phyloP scores from a whole-genome alignment of 1,140 invertebrate species.

The Drosophila tristis region DNA sequence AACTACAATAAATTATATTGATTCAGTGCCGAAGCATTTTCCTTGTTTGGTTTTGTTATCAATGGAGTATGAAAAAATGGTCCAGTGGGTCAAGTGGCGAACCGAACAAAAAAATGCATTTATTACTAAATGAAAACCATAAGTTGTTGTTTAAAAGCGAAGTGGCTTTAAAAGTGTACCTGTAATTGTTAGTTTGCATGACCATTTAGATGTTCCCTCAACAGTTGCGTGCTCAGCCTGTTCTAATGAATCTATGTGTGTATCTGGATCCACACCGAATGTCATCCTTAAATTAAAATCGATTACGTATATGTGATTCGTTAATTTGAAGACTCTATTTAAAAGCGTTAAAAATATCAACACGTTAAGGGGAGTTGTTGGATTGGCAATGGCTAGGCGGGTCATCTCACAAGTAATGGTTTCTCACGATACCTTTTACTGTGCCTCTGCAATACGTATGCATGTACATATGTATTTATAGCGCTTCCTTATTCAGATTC shows the following conservation, averaged over 20 bases:
- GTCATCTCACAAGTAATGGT: not conserved
- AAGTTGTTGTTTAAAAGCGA: slow-evolving; percentile 12
- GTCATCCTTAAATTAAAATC: slow-evolving; percentile 90
- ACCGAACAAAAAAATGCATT: not conserved
- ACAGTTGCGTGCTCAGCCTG: slow-evolving; percentile 98
- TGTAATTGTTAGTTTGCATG: slow-evolving; percentile 99
- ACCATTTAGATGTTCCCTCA: slow-evolving; percentile 99
- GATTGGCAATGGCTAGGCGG: slow-evolving; percentile 16
- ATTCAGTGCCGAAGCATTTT: too few species aligned
- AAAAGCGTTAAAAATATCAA: slow-evolving; percentile 17
- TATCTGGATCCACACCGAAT: slow-evolving; percentile 98
- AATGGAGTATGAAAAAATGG: slow-evolving; percentile 1
- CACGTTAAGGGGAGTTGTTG: slow-evolving; percentile 6
- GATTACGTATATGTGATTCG: slow-evolving; percentile 38
- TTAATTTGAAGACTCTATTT: slow-evolving; percentile 4
- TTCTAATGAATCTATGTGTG: slow-evolving; percentile 99
- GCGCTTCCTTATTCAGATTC: too few species aligned
- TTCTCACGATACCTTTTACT: too few species aligned
- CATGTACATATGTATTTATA: not conserved
- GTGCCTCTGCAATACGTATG: not conserved
- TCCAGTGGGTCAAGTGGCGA: not conserved
- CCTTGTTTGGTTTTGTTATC: too few species aligned
- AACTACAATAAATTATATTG: too few species aligned
- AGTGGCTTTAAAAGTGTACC: slow-evolving; percentile 87
- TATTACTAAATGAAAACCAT: slow-evolving; percentile 12